Evolutionary conservation across 2,797 vertebrate genomes (phyloP), one percentile per base, ranked within the genome.

Genomic region (Chiloscyllium punctatum): DNA sequence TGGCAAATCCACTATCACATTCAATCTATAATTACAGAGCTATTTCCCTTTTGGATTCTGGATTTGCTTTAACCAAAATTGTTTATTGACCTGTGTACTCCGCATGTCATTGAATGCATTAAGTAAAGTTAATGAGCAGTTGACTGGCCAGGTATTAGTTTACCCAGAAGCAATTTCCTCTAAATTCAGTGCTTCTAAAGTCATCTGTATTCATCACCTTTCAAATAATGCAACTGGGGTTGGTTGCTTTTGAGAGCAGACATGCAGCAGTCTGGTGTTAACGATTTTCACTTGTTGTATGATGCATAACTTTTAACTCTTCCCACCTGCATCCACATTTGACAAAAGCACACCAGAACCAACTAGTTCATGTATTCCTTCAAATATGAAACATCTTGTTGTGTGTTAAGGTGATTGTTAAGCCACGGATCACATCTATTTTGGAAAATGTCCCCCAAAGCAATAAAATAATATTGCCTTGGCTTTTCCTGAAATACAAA

Each of bases 111-210:
- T 95, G 48, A 95, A 95, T 33, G 48, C 71, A 72, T 95, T 74
- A 95, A 72, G 48, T 53, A 95, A 95, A 95, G 94, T 95, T 95
- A 77, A 95, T 74, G 69, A 74, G 69, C 71, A 94, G 74, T 72
- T 74, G 94, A 77, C 94, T 95, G 71, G 53, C 42, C 94, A 77
- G 48, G 94, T 95, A 53, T 95, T 77, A 95, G 69, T 95, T 95
- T 95, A 74, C 71, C 71, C 94, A 77, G 71, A 77, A 95, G 48
- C 94, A 95, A 74, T 95, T 95, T 95, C 25, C 42, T 95, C 13
- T 77, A 95, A 95, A 77, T 74, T 48, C 94, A 95, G 13, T 95
- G 71, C 72, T 95, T 95, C 94, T 33, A 95, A 95, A 95, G 53
- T 71, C 68, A 95, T 95, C 71, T 33, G 71, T 42, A 95, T 95